Conservation (phyloP, 2,113 vertebrate species). For the Piaya cayana region DNA sequence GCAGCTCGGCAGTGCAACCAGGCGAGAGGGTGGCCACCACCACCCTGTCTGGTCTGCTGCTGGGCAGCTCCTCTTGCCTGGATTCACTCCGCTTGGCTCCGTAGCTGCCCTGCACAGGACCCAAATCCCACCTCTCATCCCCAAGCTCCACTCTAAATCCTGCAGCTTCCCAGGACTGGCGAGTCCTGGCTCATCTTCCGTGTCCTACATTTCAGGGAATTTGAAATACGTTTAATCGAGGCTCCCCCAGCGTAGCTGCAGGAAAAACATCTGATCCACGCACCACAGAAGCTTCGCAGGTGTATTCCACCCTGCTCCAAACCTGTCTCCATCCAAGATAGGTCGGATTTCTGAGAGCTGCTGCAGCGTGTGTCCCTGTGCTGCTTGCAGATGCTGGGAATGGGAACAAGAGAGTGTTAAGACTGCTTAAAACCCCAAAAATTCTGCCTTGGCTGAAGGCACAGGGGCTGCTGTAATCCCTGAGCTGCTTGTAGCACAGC, state of each 20-base stretch:
- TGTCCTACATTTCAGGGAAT: background rate
- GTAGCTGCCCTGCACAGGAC: background rate
- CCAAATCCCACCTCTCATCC: background rate
- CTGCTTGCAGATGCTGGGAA: background rate
- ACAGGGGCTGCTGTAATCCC: background rate
- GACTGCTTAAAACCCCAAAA: background rate
- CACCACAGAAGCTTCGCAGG: background rate
- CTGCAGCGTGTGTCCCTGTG: background rate
- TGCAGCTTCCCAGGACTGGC: accelerated
- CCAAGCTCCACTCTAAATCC: no score
- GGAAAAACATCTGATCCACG: background rate
- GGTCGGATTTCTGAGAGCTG: background rate
- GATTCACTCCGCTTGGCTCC: no score
- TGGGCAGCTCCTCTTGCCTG: background rate
- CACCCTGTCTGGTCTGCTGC: background rate
- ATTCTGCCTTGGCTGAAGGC: background rate
- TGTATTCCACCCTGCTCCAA: background rate
- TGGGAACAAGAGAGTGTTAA: background rate
- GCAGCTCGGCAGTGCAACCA: background rate
- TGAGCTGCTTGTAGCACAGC: background rate
- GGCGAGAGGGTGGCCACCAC: no score
- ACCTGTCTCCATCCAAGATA: background rate
- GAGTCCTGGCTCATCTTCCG: background rate
- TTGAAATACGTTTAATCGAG: background rate
- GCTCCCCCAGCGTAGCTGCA: background rate